Percentiles rank a stretch among this genome's conserved stretches.
phyloP scores from a whole-genome alignment of 2,113 vertebrate genomes.

The Halcyon senegalensis region DNA sequence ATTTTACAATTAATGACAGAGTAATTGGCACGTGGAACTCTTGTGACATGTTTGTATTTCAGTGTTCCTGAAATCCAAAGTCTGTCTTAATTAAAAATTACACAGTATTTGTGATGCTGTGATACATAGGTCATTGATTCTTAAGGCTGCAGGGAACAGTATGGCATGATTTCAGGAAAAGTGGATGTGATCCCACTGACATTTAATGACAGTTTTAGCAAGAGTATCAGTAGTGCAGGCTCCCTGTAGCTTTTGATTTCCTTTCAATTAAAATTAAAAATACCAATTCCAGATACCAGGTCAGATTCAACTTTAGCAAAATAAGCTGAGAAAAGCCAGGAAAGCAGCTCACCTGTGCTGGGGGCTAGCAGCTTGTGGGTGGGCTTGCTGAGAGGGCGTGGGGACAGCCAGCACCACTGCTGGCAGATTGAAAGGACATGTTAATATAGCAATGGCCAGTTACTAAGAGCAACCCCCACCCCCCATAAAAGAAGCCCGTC shows the following conservation, averaged over 20 bases:
- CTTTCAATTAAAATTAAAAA: constrained; percentile 12
- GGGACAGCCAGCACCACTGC: no score
- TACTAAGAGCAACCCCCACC: no score
- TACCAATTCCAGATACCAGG: not conserved
- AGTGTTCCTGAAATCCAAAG: not conserved
- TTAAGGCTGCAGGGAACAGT: not conserved
- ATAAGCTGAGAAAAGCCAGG: not conserved
- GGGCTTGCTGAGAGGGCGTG: no score
- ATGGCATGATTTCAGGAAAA: not conserved
- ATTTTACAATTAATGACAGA: not conserved
- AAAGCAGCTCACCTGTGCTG: not conserved
- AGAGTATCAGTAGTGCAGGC: not conserved
- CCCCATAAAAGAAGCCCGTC: no score
- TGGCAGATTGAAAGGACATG: no score
- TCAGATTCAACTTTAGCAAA: not conserved
- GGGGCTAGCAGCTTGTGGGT: no score
- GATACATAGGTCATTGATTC: not conserved
- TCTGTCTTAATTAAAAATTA: not conserved
- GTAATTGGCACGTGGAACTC: not conserved
- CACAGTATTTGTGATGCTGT: not conserved
- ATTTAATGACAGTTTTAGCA: not conserved
- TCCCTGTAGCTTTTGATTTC: not conserved
- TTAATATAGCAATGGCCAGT: no score
- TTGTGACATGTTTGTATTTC: not conserved
- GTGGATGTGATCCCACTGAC: not conserved